These are phyloP conservation scores for Rutilus rutilus DNA, from an alignment of 2,113 vertebrate species.

Conservation along the genomic window DNA sequence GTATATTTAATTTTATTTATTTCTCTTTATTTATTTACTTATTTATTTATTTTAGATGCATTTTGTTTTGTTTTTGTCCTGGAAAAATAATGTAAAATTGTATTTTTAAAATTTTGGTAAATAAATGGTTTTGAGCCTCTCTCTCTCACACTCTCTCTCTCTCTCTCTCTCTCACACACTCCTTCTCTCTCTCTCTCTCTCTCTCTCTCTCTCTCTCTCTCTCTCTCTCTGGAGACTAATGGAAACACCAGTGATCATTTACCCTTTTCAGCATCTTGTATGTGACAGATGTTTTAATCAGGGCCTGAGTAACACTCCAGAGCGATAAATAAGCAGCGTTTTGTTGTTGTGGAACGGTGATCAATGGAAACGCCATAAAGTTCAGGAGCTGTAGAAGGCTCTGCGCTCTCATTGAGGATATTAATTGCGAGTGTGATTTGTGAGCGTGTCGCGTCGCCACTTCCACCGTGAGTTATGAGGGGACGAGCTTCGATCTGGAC, in stretches of 20 bases:
- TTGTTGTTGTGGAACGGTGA: constrained; percentile 62
- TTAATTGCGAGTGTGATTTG: constrained; percentile 57
- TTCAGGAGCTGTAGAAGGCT: constrained; percentile 33
- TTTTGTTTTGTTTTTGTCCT: too few relatives aligned
- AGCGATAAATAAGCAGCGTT: constrained; percentile 63
- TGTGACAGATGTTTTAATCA: constrained; percentile 73
- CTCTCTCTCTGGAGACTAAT: constrained; percentile 63
- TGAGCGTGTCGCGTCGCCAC: constrained; percentile 33
- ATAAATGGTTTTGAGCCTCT: too few relatives aligned
- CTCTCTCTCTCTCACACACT: constrained; percentile 46
- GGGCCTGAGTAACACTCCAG: constrained; percentile 61
- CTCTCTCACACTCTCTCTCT: constrained; percentile 53
- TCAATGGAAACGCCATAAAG: constrained; percentile 61
- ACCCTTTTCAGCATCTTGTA: constrained; percentile 55
- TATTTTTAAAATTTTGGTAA: too few relatives aligned
- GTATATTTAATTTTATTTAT: too few relatives aligned
- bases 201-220: constrained; percentile 53
- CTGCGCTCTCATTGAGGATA: constrained; percentile 12
- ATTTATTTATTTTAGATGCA: too few relatives aligned
- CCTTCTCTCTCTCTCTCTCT: constrained; percentile 51
- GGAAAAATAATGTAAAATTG: too few relatives aligned
- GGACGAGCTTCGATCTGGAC: constrained; percentile 20
- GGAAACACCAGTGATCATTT: constrained; percentile 54
- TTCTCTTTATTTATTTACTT: too few relatives aligned
- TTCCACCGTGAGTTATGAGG: constrained; percentile 52